phyloP scores from a whole-genome alignment of 1,140 invertebrate species.

The Eciton burchellii region DNA sequence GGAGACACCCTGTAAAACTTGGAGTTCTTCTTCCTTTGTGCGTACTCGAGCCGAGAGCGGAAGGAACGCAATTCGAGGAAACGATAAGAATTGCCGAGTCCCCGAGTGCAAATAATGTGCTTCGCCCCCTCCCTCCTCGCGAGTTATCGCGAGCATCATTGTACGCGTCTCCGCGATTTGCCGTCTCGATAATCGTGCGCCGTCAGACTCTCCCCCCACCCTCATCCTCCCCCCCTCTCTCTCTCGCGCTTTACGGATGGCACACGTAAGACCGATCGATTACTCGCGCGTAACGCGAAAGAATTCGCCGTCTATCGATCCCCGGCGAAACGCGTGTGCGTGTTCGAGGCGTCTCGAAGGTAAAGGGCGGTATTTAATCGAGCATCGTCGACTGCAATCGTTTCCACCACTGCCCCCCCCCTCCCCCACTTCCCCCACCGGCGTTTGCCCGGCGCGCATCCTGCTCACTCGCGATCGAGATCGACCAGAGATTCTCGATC shows the following conservation, averaged over 20 bases:
- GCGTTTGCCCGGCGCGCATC: too few species aligned
- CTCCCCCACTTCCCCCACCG: too few species aligned
- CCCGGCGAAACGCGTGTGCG: constrained; percentile 26
- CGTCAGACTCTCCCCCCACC: too few species aligned
- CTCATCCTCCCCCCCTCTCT: too few species aligned
- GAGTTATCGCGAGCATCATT: constrained; percentile 50
- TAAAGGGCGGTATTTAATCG: constrained; percentile 35
- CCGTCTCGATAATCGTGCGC: constrained; percentile 60
- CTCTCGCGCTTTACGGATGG: too few species aligned
- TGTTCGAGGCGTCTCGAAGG: constrained; percentile 65
- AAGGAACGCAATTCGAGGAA: constrained; percentile 34
- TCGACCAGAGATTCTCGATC: too few species aligned
- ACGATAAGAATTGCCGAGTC: constrained; percentile 38
- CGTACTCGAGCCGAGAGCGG: not conserved
- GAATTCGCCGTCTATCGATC: constrained; percentile 64
- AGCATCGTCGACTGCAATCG: not conserved
- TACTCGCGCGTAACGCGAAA: constrained; percentile 65
- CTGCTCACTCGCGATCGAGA: too few species aligned
- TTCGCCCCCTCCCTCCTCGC: constrained; percentile 5
- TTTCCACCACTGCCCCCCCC: too few species aligned
- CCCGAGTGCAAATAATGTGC: constrained; percentile 30
- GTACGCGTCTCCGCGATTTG: constrained; percentile 57
- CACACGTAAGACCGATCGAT: constrained; percentile 61
- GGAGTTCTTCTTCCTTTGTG: constrained; percentile 13
- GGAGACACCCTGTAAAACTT: constrained; percentile 42